phyloP scores from a whole-genome alignment of 2,797 vertebrate species.

The Enteromius fasciolatus region DNA sequence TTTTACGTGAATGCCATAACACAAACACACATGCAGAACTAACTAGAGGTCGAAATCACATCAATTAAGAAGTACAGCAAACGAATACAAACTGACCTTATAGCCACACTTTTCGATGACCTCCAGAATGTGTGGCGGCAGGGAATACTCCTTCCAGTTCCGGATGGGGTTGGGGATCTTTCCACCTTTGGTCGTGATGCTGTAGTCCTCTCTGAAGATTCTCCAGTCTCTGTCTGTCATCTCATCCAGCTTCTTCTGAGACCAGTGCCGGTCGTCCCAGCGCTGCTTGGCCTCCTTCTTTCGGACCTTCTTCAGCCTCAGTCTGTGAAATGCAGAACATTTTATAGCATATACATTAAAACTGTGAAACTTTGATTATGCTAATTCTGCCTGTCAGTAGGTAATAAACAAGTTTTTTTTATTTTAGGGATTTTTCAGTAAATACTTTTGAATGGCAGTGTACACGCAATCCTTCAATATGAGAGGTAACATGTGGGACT shows the following conservation, averaged over 20 bases:
- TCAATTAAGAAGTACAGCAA: neutral
- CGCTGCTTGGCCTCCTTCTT: constrained; percentile 98
- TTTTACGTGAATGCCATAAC: neutral
- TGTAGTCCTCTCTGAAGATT: constrained; percentile 97
- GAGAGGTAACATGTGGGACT: constrained; percentile 58
- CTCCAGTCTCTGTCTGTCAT: constrained; percentile 99
- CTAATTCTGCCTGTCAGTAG: too few species aligned
- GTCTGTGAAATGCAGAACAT: constrained; percentile 69
- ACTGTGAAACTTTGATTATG: neutral
- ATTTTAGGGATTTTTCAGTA: neutral
- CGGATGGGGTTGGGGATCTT: constrained; percentile 98
- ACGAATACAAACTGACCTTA: constrained; percentile 79
- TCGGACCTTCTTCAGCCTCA: constrained; percentile 90
- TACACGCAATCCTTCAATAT: neutral
- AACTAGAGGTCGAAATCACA: too few species aligned
- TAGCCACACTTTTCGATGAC: constrained; percentile 98
- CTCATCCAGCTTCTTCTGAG: constrained; percentile 98
- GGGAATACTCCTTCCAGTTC: constrained; percentile 94
- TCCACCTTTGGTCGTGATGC: constrained; percentile 98
- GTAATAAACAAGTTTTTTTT: neutral
- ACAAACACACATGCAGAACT: neutral
- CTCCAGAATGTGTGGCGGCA: constrained; percentile 94
- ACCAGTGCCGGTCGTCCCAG: constrained; percentile 98
- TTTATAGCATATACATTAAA: neutral
- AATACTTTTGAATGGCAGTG: neutral